phyloP scores from a whole-genome alignment of 2,797 vertebrate species.

The Microctenopoma lineatum region DNA sequence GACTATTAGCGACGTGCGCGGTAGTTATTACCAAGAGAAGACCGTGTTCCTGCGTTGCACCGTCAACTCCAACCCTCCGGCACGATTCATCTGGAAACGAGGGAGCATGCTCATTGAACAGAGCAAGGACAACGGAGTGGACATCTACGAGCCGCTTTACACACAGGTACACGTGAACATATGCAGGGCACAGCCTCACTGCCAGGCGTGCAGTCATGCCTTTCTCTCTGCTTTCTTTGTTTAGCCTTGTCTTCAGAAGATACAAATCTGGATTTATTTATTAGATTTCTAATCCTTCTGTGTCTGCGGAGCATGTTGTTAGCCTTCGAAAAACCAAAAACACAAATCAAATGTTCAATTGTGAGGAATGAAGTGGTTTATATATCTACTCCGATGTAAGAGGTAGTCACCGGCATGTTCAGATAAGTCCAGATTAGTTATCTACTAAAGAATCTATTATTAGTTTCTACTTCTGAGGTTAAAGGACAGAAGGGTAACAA shows the following conservation, averaged over 20 bases:
- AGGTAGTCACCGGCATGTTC: background rate
- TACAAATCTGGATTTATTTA: too few species aligned
- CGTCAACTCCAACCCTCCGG: constrained; percentile 96
- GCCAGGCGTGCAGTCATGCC: constrained; percentile 1
- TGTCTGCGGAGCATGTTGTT: background rate
- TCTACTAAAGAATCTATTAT: background rate
- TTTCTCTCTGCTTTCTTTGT: background rate
- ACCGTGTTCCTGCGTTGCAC: constrained; percentile 98
- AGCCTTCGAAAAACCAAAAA: background rate
- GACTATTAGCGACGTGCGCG: constrained; percentile 95
- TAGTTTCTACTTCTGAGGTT: too few species aligned
- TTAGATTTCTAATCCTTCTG: background rate
- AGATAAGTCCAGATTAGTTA: background rate
- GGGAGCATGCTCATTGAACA: constrained; percentile 89
- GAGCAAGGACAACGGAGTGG: constrained; percentile 96
- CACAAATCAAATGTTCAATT: background rate
- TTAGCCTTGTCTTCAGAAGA: background rate
- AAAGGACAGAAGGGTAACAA: background rate
- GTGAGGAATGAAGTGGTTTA: background rate
- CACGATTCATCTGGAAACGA: constrained; percentile 98
- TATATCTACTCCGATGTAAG: background rate
- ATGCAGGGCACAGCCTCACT: background rate
- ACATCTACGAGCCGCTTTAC: constrained; percentile 98
- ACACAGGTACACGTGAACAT: constrained; percentile 86
- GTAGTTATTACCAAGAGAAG: constrained; percentile 98